phyloP scores from a whole-genome alignment of 2,888 invertebrate genomes.

The Laothoe populi region DNA sequence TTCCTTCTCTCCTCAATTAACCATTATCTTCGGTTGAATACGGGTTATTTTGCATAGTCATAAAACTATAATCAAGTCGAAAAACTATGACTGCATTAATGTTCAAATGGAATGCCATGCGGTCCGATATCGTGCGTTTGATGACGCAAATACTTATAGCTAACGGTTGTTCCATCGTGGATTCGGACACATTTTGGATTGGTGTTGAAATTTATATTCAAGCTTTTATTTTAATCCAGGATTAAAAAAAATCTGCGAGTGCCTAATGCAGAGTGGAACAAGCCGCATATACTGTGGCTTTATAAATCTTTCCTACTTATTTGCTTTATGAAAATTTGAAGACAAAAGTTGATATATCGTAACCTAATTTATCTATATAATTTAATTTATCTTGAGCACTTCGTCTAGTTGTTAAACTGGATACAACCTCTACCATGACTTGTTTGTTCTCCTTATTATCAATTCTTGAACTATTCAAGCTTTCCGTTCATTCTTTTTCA shows the following conservation, averaged over 20 bases:
- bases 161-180: background rate
- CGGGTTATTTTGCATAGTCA: conserved; percentile 14
- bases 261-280: too few relatives aligned
- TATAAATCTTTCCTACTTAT: too few relatives aligned
- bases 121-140: conserved; percentile 18
- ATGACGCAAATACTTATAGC: conserved; percentile 11
- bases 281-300: too few relatives aligned
- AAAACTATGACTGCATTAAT: conserved; percentile 13
- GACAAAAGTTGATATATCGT: too few relatives aligned
- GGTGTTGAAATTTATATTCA: too few relatives aligned
- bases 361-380: too few relatives aligned
- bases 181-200: background rate
- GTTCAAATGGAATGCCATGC: conserved; percentile 23
- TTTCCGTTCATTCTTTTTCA: background rate
- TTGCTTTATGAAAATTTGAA: background rate
- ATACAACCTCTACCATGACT: background rate
- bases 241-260: too few relatives aligned
- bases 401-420: too few relatives aligned
- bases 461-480: background rate
- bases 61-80: conserved; percentile 1
- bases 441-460: background rate
- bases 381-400: too few relatives aligned
- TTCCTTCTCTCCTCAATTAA: conserved; percentile 24
- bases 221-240: too few relatives aligned
- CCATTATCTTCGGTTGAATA: background rate